A percentile compares a stretch with the other conserved stretches of the same genome.
Evolutionary conservation across 2,888 invertebrate species (phyloP).

Genomic region (Axea sp.): DNA sequence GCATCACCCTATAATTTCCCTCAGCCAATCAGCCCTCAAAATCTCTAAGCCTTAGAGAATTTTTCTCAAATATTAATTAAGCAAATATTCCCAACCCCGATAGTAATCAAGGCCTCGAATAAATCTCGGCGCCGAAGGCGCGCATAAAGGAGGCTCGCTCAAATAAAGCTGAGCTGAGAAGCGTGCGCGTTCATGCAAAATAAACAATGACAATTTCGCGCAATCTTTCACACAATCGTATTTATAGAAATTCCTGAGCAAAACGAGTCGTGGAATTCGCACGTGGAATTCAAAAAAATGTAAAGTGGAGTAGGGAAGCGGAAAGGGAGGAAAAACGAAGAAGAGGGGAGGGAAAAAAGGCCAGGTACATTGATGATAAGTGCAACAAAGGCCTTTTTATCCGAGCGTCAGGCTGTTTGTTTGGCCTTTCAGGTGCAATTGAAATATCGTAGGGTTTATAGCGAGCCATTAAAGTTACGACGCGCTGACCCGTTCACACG

Average conservation of each 20-base stretch:
- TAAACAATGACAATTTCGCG: constrained; percentile 61
- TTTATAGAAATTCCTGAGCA: constrained; percentile 60
- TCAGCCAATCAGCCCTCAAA: constrained; percentile 54
- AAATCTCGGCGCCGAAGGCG: constrained; percentile 56
- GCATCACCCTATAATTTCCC: constrained; percentile 58
- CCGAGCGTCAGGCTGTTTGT: constrained; percentile 11
- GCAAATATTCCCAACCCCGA: constrained; percentile 57
- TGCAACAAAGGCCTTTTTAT: constrained; percentile 47
- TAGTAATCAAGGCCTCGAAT: constrained; percentile 59
- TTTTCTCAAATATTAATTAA: constrained; percentile 61
- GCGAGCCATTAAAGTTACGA: constrained; percentile 46
- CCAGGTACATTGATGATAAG: constrained; percentile 29
- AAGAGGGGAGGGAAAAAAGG: neutral
- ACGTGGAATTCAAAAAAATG: constrained; percentile 46
- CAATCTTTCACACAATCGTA: constrained; percentile 62
- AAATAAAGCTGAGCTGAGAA: constrained; percentile 39
- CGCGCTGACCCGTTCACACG: constrained; percentile 60
- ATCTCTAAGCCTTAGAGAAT: constrained; percentile 57
- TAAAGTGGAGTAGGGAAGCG: constrained; percentile 31
- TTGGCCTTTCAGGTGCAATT: constrained; percentile 39
- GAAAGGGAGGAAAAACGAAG: neutral
- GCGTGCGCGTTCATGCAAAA: constrained; percentile 48
- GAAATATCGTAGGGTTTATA: constrained; percentile 54
- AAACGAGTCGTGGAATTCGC: constrained; percentile 53
- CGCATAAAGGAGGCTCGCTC: constrained; percentile 55